These are phyloP conservation scores for Oreotragus oreotragus DNA, from an alignment of 2,113 vertebrate species.

Conservation along the genomic window DNA sequence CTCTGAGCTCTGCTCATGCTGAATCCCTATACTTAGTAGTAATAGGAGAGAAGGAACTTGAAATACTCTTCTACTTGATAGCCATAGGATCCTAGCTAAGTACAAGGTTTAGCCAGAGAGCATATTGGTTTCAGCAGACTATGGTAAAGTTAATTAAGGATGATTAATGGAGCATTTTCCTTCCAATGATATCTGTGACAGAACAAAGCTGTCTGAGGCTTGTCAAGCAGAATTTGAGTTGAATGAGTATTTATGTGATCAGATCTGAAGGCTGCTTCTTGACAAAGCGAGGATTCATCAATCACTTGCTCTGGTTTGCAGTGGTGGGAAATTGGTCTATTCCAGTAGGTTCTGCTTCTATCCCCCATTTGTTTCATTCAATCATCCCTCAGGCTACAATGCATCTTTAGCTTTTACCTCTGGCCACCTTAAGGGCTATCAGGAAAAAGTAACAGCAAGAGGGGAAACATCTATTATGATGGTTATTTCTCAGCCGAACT, in stretches of 20 bases:
- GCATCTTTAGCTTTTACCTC: constrained; percentile 97
- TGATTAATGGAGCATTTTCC: constrained; percentile 99
- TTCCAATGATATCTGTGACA: constrained; percentile 99
- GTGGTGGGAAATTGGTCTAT: constrained; percentile 99
- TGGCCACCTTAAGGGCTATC: constrained; percentile 94
- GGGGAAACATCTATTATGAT: constrained; percentile 91
- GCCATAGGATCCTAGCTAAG: constrained; percentile 88
- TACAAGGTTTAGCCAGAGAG: constrained; percentile 86
- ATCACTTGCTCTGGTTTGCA: constrained; percentile 93
- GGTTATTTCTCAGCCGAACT: constrained; percentile 92
- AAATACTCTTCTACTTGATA: constrained; percentile 87
- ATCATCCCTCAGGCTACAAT: constrained; percentile 98
- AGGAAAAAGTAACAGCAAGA: constrained; percentile 87
- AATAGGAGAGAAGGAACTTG: constrained; percentile 78
- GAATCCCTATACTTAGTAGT: constrained; percentile 82
- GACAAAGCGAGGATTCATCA: constrained; percentile 98
- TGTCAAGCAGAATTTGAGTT: constrained; percentile 99
- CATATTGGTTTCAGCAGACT: constrained; percentile 92
- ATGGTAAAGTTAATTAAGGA: constrained; percentile 99
- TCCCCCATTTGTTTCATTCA: constrained; percentile 94
- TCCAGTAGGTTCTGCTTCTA: constrained; percentile 85
- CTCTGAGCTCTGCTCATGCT: constrained; percentile 76
- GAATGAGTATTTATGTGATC: constrained; percentile 99
- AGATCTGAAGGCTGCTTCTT: constrained; percentile 99
- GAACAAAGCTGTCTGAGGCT: constrained; percentile 99